phyloP scores from a whole-genome alignment of 2,888 invertebrate species.

The Augochlorella aurata region DNA sequence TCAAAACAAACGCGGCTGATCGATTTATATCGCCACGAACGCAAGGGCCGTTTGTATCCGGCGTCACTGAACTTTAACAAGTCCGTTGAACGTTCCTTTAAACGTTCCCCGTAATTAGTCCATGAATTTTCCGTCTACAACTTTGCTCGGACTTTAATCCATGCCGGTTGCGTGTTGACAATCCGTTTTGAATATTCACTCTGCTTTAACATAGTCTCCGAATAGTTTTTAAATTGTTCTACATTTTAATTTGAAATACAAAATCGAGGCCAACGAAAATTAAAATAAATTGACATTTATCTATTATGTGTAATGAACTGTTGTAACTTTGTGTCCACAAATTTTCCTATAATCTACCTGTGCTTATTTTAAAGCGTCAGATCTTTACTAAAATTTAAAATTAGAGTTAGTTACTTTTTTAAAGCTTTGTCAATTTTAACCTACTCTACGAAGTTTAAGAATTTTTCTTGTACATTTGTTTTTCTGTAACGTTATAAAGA shows the following conservation, averaged over 20 bases:
- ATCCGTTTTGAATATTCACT: not conserved
- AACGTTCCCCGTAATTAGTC: slow-evolving; percentile 8
- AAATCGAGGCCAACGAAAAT: not conserved
- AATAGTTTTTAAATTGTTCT: not conserved
- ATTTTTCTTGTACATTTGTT: not conserved
- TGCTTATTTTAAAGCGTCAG: not conserved
- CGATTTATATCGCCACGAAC: slow-evolving; percentile 34
- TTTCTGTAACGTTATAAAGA: not conserved
- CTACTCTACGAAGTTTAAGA: not conserved
- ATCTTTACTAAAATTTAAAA: not conserved
- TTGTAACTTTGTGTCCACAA: not conserved
- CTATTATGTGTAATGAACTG: not conserved
- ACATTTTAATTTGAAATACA: not conserved
- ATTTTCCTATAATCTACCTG: not conserved
- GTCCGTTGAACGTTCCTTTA: slow-evolving; percentile 7
- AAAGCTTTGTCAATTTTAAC: not conserved
- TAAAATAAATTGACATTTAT: not conserved
- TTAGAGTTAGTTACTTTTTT: not conserved
- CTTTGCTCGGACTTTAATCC: not conserved
- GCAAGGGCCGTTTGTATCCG: not conserved
- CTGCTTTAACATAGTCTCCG: not conserved
- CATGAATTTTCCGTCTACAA: not conserved
- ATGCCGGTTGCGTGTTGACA: not conserved
- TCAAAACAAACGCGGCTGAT: slow-evolving; percentile 39
- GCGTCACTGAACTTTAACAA: slow-evolving; percentile 20